Percentiles rank a stretch among this genome's conserved stretches.
Evolutionary conservation across 2,113 vertebrate species (phyloP).

Genomic region (Stegostoma tigrinum): DNA sequence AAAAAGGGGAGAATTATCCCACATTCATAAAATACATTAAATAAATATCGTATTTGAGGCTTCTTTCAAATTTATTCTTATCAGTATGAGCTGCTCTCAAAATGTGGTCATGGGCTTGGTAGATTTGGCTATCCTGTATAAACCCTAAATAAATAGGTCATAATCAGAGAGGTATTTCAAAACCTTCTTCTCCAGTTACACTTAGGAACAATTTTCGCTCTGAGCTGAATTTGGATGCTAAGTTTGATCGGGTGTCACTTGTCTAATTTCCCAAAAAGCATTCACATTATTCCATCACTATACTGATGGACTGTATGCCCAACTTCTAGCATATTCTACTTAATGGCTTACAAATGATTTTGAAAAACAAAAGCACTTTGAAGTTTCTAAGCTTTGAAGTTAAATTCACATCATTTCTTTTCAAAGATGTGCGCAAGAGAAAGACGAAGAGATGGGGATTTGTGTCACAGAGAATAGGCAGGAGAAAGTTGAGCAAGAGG

Average conservation of each 20-base stretch:
- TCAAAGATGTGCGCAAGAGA: not conserved
- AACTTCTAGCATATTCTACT: not conserved
- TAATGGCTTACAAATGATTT: not conserved
- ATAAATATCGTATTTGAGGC: not conserved
- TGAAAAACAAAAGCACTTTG: not conserved
- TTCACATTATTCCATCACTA: not conserved
- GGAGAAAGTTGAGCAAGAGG: not conserved
- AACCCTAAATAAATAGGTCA: too few relatives aligned
- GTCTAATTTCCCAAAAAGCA: not conserved
- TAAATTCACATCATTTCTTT: not conserved
- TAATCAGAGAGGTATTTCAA: too few relatives aligned
- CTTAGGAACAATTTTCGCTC: not conserved
- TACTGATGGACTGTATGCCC: too few relatives aligned
- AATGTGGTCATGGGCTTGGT: not conserved
- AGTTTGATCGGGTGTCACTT: not conserved
- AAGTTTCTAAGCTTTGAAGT: not conserved
- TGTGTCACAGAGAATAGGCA: not conserved
- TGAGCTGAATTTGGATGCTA: not conserved
- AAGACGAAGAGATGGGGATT: not conserved
- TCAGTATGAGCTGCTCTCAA: not conserved
- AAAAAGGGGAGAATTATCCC: too few relatives aligned
- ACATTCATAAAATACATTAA: too few relatives aligned
- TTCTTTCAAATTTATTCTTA: not conserved
- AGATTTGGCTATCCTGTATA: too few relatives aligned
- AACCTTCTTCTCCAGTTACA: too few relatives aligned